Evolutionary conservation across 2,888 invertebrate species (phyloP).

Genomic region (Brassicogethes aeneus): DNA sequence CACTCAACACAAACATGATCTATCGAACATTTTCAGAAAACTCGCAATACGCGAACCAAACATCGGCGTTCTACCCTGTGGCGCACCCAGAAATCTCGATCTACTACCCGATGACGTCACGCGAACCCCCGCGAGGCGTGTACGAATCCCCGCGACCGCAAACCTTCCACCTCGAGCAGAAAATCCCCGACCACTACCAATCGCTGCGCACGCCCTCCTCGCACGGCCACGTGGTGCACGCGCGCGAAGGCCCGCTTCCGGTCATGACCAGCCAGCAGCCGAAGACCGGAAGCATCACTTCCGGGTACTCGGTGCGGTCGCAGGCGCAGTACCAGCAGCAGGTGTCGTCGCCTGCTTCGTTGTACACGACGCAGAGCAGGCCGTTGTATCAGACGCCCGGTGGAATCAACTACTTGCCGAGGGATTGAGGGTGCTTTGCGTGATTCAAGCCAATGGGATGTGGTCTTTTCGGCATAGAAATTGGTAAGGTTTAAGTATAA

Average conservation of each 20-base stretch:
- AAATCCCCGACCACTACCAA: conserved; percentile 37
- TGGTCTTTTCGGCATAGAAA: too few species aligned
- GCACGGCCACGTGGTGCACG: conserved; percentile 47
- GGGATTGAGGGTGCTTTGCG: conserved; percentile 23
- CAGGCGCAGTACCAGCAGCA: conserved; percentile 44
- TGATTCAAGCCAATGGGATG: neutral
- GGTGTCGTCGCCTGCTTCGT: conserved; percentile 31
- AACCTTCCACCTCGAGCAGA: conserved; percentile 38
- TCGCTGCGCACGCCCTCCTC: conserved; percentile 40
- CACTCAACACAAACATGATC: neutral
- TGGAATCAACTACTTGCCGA: too few species aligned
- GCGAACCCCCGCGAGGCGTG: conserved; percentile 33
- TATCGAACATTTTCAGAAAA: conserved; percentile 38
- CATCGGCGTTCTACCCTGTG: conserved; percentile 46
- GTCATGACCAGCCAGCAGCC: conserved; percentile 44
- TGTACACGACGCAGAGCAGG: conserved; percentile 37
- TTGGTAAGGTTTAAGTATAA: too few species aligned
- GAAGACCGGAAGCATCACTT: conserved; percentile 61
- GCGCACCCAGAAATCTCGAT: conserved; percentile 39
- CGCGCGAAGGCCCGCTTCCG: conserved; percentile 46
- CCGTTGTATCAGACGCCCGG: conserved; percentile 36
- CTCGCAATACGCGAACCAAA: conserved; percentile 43
- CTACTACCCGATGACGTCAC: conserved; percentile 33
- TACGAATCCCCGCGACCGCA: conserved; percentile 34
- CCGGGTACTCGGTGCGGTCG: conserved; percentile 73